These are phyloP conservation scores for Dendropsophus ebraccatus DNA, from an alignment of 2,113 vertebrate genomes.

Conservation along the genomic window DNA sequence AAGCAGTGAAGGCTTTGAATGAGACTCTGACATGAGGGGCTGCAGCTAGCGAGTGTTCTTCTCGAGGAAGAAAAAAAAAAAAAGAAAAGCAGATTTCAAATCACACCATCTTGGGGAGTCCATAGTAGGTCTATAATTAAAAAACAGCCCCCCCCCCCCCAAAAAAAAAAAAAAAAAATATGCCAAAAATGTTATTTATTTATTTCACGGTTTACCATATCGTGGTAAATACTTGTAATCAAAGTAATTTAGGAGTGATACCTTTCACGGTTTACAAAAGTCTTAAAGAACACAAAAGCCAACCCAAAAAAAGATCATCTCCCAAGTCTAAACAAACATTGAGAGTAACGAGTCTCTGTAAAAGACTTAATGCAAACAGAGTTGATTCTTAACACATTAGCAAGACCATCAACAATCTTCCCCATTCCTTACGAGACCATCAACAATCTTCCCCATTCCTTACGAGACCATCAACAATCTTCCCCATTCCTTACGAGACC, in stretches of 20 bases:
- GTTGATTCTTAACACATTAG: neutral
- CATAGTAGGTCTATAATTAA: constrained; percentile 75
- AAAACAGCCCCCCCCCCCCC: too few relatives aligned
- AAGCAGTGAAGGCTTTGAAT: neutral
- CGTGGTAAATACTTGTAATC: too few relatives aligned
- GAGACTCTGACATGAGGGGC: neutral
- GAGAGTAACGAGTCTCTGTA: constrained; percentile 57
- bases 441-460: neutral
- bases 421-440: neutral
- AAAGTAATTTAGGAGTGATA: too few relatives aligned
- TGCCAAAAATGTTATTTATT: too few relatives aligned
- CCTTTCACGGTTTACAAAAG: too few relatives aligned
- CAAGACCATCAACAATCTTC: neutral
- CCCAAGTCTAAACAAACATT: constrained; percentile 62
- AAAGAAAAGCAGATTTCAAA: too few relatives aligned
- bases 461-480: too few relatives aligned
- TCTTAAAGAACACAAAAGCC: constrained; percentile 61
- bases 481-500: neutral
- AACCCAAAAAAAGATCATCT: constrained; percentile 64
- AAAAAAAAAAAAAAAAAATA: too few relatives aligned
- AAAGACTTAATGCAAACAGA: constrained; percentile 21
- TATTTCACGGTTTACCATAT: too few relatives aligned
- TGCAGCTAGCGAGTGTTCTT: neutral
- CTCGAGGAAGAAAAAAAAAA: constrained; percentile 20
- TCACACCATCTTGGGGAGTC: constrained; percentile 68